Evolutionary conservation across 1,140 invertebrate species (phyloP).

Genomic region (Bombus terrestris): DNA sequence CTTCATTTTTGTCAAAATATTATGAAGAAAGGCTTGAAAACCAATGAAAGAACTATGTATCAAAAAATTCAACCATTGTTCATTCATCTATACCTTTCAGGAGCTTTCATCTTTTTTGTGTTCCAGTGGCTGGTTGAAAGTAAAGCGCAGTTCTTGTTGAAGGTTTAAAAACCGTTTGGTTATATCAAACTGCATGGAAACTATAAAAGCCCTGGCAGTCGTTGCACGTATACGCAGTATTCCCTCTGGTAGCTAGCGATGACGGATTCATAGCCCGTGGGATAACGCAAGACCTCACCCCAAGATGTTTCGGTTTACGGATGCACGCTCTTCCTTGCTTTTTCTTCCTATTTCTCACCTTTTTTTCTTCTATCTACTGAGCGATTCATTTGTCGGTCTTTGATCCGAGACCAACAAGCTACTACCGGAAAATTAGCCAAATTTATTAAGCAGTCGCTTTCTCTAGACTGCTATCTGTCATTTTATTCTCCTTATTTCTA

Average conservation of each 20-base stretch:
- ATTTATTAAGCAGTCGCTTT: conserved; percentile 68
- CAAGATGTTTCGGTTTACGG: conserved; percentile 48
- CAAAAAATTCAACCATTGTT: too few relatives aligned
- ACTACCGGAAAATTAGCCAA: conserved; percentile 71
- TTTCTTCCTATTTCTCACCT: conserved; percentile 31
- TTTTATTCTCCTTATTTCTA: conserved; percentile 2
- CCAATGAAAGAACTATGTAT: background rate
- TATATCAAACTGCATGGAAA: conserved; percentile 59
- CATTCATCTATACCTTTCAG: background rate
- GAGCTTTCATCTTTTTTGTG: background rate
- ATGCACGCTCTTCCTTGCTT: conserved; percentile 30
- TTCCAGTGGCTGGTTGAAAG: too few relatives aligned
- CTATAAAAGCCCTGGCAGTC: conserved; percentile 71
- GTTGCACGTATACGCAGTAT: conserved; percentile 44
- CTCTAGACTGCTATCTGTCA: conserved; percentile 11
- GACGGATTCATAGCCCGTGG: conserved; percentile 78
- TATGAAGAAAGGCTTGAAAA: background rate
- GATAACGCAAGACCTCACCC: conserved; percentile 58
- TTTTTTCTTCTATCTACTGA: conserved; percentile 47
- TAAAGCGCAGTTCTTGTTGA: conserved; percentile 28
- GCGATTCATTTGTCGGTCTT: conserved; percentile 76
- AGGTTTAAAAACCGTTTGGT: conserved; percentile 35
- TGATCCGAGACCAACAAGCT: conserved; percentile 67
- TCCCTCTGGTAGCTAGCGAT: conserved; percentile 65
- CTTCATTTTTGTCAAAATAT: background rate